These are phyloP conservation scores for Acrocephalus kingi DNA, from an alignment of 2,113 vertebrate genomes.

Conservation along the genomic window DNA sequence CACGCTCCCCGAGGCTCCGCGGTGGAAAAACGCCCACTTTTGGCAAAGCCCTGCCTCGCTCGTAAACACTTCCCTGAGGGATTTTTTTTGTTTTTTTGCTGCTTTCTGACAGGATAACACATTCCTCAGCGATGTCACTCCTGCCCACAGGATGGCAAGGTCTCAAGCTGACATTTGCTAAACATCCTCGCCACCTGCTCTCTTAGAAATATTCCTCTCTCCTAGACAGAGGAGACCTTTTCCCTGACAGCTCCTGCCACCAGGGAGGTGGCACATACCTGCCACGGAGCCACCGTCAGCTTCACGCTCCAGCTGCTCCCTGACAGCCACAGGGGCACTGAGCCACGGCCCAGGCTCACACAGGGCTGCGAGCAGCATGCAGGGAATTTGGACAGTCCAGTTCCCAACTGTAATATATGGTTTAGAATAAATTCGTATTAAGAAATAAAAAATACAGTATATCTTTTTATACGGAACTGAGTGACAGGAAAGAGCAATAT, in stretches of 20 bases:
- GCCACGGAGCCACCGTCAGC: not conserved
- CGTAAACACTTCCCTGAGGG: not conserved
- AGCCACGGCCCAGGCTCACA: not conserved
- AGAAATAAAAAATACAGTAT: too few relatives aligned
- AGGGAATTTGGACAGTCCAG: fast-evolving
- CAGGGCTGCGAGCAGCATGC: not conserved
- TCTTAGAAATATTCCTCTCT: not conserved
- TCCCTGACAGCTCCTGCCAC: not conserved
- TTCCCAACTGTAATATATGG: not conserved
- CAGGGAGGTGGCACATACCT: not conserved
- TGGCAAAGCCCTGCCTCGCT: conserved; percentile 8
- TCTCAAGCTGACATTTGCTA: conserved; percentile 53
- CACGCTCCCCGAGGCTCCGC: not conserved
- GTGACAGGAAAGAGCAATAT: too few relatives aligned
- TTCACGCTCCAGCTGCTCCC: not conserved
- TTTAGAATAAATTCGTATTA: too few relatives aligned
- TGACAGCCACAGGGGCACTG: not conserved
- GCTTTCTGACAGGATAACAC: conserved; percentile 38
- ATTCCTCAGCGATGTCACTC: conserved; percentile 8
- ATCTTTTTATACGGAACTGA: too few relatives aligned
- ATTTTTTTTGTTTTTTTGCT: not conserved
- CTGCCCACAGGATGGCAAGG: conserved; percentile 58
- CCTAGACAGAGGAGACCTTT: not conserved
- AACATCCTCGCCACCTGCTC: conserved; percentile 53
- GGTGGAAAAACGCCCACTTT: not conserved